Percentiles rank a stretch among this genome's conserved stretches.
Conservation (phyloP, 2,888 invertebrate species). For the Cerastis leucographa region DNA sequence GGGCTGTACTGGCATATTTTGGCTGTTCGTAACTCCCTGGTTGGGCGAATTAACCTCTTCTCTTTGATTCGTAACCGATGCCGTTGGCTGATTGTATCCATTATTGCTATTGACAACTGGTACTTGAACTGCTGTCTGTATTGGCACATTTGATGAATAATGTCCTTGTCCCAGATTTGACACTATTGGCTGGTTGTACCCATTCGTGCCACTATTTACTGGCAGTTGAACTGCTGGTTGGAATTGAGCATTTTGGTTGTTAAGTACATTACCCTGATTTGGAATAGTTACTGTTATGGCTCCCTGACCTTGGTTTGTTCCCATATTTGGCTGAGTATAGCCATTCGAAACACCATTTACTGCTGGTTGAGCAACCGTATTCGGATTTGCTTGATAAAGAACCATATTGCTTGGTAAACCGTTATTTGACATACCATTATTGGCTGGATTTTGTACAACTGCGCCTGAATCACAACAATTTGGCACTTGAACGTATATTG, state of each 20-base stretch:
- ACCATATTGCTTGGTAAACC: slow-evolving; percentile 38
- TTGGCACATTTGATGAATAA: too few species aligned
- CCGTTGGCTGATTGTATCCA: slow-evolving; percentile 30
- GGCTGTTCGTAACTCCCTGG: slow-evolving; percentile 9
- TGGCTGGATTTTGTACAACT: slow-evolving; percentile 17
- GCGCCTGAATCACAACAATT: slow-evolving; percentile 35
- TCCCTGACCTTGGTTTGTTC: slow-evolving; percentile 15
- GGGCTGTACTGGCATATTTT: slow-evolving; percentile 17
- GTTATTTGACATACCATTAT: slow-evolving; percentile 42
- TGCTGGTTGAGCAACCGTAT: slow-evolving; percentile 16
- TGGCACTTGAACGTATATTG: slow-evolving; percentile 47
- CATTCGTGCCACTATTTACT: slow-evolving; percentile 7
- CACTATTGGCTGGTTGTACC: slow-evolving; percentile 35
- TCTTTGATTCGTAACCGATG: slow-evolving; percentile 7
- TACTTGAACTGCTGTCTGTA: background rate
- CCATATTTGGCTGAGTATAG: slow-evolving; percentile 9
- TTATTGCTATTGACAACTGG: slow-evolving; percentile 6
- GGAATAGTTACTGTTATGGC: slow-evolving; percentile 31
- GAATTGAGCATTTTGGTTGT: slow-evolving; percentile 28
- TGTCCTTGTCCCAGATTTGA: slow-evolving; percentile 6
- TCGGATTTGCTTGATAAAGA: slow-evolving; percentile 31
- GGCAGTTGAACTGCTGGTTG: slow-evolving; percentile 23
- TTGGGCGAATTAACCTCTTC: background rate
- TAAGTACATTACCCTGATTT: slow-evolving; percentile 4
- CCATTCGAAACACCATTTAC: slow-evolving; percentile 23